These are phyloP conservation scores for Lochmaea crataegi DNA, from an alignment of 2,888 invertebrate species.

Conservation along the genomic window DNA sequence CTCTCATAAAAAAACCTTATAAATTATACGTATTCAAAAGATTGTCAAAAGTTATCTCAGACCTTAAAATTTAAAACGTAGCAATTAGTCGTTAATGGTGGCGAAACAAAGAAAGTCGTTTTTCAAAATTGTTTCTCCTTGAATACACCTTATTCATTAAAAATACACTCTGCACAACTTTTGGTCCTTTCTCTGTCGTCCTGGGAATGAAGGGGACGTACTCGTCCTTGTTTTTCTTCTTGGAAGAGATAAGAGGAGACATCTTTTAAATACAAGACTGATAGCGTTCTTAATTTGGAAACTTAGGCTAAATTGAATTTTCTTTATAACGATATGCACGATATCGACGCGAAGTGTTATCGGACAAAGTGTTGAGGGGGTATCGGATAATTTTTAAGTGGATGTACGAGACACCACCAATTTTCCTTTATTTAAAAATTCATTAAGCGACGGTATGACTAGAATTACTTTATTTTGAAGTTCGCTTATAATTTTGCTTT, in stretches of 20 bases:
- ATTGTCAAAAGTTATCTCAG: slow-evolving; percentile 64
- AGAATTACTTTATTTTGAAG: slow-evolving; percentile 1
- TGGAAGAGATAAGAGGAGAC: slow-evolving; percentile 50
- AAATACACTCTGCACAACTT: slow-evolving; percentile 51
- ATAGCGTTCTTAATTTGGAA: slow-evolving; percentile 62
- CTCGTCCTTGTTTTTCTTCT: slow-evolving; percentile 47
- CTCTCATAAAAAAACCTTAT: slow-evolving; percentile 54
- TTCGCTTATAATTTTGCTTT: background rate
- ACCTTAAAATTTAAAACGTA: slow-evolving; percentile 64
- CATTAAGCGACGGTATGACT: background rate
- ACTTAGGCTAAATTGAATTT: slow-evolving; percentile 62
- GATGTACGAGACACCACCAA: slow-evolving; percentile 13
- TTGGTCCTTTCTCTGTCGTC: slow-evolving; percentile 40
- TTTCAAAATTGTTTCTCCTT: slow-evolving; percentile 66
- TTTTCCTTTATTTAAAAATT: slow-evolving; percentile 22
- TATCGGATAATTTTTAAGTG: slow-evolving; percentile 16
- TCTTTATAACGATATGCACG: slow-evolving; percentile 46
- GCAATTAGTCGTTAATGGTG: slow-evolving; percentile 65
- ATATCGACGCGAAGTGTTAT: slow-evolving; percentile 22
- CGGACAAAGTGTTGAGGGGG: slow-evolving; percentile 19
- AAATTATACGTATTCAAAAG: slow-evolving; percentile 60
- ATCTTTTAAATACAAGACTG: slow-evolving; percentile 62
- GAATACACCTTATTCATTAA: slow-evolving; percentile 61
- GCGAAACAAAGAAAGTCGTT: slow-evolving; percentile 65
- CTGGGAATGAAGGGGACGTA: slow-evolving; percentile 22